A percentile compares a stretch with the other conserved stretches of the same genome.
phyloP scores from a whole-genome alignment of 2,888 invertebrate species.

The Agrypnus murinus region DNA sequence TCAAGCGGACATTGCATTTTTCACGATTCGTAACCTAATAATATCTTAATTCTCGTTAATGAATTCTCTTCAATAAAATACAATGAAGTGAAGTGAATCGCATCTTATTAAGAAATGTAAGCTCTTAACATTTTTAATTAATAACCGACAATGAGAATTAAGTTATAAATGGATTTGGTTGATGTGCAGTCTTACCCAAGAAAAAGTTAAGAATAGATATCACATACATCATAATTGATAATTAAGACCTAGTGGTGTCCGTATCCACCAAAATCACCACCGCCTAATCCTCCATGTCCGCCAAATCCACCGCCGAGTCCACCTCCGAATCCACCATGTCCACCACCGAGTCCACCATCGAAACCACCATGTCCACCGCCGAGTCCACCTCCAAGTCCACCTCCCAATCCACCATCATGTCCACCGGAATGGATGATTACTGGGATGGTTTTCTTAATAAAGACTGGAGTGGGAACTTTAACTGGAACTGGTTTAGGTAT shows the following conservation, averaged over 20 bases:
- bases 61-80: too few relatives aligned
- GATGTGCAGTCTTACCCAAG: conserved; percentile 32
- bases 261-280: conserved; percentile 13
- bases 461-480: conserved; percentile 72
- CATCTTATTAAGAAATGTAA: conserved; percentile 9
- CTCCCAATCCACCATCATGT: conserved; percentile 53
- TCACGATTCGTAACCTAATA: not conserved
- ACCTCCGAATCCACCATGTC: conserved; percentile 44
- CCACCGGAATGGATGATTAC: conserved; percentile 63
- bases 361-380: conserved; percentile 53
- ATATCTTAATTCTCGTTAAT: conserved; percentile 19
- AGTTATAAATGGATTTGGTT: conserved; percentile 12
- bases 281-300: conserved; percentile 42
- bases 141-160: conserved; percentile 24
- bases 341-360: conserved; percentile 51
- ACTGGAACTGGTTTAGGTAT: conserved; percentile 72
- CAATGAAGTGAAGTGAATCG: conserved; percentile 14
- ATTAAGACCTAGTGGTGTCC: conserved; percentile 27
- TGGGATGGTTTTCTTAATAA: conserved; percentile 73
- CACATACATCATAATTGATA: conserved; percentile 21
- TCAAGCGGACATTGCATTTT: not conserved
- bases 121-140: too few relatives aligned
- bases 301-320: conserved; percentile 42
- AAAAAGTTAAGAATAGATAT: conserved; percentile 24
- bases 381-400: conserved; percentile 54